A percentile compares a stretch with the other conserved stretches of the same genome.
phyloP scores from a whole-genome alignment of 2,888 invertebrate genomes.

The Chrysolina haemoptera region DNA sequence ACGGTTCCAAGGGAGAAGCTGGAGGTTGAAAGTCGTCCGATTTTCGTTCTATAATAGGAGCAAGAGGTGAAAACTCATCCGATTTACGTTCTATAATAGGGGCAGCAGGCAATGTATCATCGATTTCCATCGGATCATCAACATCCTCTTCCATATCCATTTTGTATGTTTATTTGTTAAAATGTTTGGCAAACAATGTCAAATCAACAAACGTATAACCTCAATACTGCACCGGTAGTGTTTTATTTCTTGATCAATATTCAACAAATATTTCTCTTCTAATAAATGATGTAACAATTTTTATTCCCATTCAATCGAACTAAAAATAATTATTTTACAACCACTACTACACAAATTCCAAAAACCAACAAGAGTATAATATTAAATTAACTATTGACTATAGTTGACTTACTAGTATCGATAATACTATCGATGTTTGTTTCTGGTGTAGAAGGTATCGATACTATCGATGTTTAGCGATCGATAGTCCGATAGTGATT shows the following conservation, averaged over 20 bases:
- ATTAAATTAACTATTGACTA: too few species aligned
- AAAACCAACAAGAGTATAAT: neutral
- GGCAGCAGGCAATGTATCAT: conserved; percentile 60
- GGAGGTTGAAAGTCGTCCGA: conserved; percentile 42
- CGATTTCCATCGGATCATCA: conserved; percentile 65
- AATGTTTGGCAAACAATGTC: neutral
- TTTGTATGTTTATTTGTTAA: neutral
- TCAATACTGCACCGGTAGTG: conserved; percentile 17
- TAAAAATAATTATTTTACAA: neutral
- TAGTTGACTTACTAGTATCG: too few species aligned
- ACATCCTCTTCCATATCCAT: conserved; percentile 50
- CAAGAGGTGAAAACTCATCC: conserved; percentile 36
- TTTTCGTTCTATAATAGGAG: conserved; percentile 59
- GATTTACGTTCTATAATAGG: conserved; percentile 61
- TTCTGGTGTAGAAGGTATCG: too few species aligned
- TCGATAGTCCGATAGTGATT: too few species aligned
- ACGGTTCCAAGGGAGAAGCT: neutral
- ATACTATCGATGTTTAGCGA: too few species aligned
- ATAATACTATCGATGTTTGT: too few species aligned
- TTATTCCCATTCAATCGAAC: neutral
- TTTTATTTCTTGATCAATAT: neutral
- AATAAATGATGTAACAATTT: neutral
- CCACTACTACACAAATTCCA: neutral
- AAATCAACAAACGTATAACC: conserved; percentile 30
- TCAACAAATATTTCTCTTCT: neutral